Evolutionary conservation across 2,797 vertebrate genomes (phyloP).

Genomic region (Loris lydekkerianus): DNA sequence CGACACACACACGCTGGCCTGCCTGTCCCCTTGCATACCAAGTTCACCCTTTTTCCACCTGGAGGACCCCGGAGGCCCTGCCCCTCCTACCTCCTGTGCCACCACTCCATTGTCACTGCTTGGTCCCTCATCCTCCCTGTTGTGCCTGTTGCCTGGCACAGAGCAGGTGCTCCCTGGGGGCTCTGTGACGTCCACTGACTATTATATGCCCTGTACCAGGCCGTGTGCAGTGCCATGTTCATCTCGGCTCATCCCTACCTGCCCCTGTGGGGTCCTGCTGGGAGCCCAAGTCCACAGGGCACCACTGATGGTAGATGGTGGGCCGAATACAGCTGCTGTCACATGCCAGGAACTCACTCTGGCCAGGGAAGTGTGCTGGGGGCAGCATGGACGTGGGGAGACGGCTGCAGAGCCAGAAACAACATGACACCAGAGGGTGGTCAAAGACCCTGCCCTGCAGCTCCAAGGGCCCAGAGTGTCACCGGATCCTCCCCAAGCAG

Average conservation of each 20-base stretch:
- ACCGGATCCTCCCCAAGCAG: not conserved
- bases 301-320: not conserved
- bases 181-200: not conserved
- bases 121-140: not conserved
- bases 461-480: not conserved
- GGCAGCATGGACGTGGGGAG: not conserved
- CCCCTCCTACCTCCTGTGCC: not conserved
- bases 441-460: too few relatives aligned
- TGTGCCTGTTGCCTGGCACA: not conserved
- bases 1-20: not conserved
- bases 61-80: not conserved
- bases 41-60: not conserved
- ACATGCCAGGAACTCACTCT: not conserved
- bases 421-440: not conserved
- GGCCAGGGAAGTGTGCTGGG: not conserved
- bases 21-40: not conserved
- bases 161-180: not conserved
- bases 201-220: not conserved
- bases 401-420: not conserved
- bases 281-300: not conserved
- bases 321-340: not conserved
- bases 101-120: not conserved
- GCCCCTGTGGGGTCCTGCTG: too few relatives aligned
- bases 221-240: accelerated
- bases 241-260: not conserved